Evolutionary conservation across 2,888 invertebrate species (phyloP).

Genomic region (Mechanitis mazaeus): DNA sequence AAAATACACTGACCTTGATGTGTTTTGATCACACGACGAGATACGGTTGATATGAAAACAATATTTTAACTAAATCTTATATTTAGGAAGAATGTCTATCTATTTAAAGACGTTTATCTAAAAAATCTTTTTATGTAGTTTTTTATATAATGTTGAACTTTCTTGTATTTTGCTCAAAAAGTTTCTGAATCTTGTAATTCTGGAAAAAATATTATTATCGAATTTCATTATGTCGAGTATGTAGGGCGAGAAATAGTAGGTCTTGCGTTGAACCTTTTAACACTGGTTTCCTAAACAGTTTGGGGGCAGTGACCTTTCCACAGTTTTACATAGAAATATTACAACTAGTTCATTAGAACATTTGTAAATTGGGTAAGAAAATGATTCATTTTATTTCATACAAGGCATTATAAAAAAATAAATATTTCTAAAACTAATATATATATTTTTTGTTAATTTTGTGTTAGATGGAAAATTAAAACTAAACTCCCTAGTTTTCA

Average conservation of each 20-base stretch:
- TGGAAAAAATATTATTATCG: conserved; percentile 5
- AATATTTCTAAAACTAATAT: no score
- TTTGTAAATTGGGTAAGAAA: conserved; percentile 12
- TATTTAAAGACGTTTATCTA: no score
- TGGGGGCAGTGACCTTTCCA: conserved; percentile 21
- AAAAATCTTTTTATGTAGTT: no score
- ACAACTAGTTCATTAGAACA: conserved; percentile 23
- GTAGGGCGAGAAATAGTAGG: conserved; percentile 27
- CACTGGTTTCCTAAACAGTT: conserved; percentile 21
- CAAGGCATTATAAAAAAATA: no score
- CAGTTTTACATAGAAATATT: conserved; percentile 16
- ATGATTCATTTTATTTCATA: conserved; percentile 1
- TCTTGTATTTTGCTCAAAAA: no score
- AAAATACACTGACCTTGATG: conserved; percentile 12
- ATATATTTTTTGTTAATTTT: no score
- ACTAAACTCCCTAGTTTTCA: no score
- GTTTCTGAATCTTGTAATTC: no score
- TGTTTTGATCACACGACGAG: conserved; percentile 1
- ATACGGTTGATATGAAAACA: background rate
- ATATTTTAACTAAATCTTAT: background rate
- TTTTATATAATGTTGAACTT: no score
- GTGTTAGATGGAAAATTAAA: no score
- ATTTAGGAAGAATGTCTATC: no score
- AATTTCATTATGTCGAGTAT: conserved; percentile 21
- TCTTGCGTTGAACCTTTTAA: conserved; percentile 25